These are phyloP conservation scores for Listronotus bonariensis DNA, from an alignment of 1,140 invertebrate species.

Conservation along the genomic window DNA sequence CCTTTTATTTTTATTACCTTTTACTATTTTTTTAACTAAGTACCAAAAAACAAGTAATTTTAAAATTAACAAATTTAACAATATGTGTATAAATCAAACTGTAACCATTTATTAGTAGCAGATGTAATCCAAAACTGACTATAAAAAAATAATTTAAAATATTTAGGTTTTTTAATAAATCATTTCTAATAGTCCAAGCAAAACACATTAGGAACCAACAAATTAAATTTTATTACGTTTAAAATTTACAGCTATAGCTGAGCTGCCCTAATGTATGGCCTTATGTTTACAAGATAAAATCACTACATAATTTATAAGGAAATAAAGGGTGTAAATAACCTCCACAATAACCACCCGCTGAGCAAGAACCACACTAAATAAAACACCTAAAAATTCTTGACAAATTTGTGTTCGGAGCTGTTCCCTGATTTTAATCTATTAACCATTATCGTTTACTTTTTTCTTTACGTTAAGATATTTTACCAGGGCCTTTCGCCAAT, in stretches of 20 bases:
- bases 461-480: slow-evolving; percentile 23
- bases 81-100: no score
- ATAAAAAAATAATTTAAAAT: slow-evolving; percentile 16
- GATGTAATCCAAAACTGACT: slow-evolving; percentile 5
- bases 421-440: slow-evolving; percentile 38
- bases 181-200: slow-evolving; percentile 25
- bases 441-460: slow-evolving; percentile 23
- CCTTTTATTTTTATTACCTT: no score
- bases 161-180: slow-evolving; percentile 15
- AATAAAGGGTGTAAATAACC: slow-evolving; percentile 51
- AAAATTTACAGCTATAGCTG: slow-evolving; percentile 27
- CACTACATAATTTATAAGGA: slow-evolving; percentile 48
- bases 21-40: no score
- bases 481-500: no score
- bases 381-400: slow-evolving; percentile 46
- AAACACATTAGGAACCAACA: slow-evolving; percentile 24
- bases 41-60: no score
- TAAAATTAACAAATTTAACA: no score
- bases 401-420: slow-evolving; percentile 47
- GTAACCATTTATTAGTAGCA: neutral
- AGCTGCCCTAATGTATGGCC: slow-evolving; percentile 29
- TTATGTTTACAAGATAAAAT: slow-evolving; percentile 44
- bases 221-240: slow-evolving; percentile 31
- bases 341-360: slow-evolving; percentile 48
- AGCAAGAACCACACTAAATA: slow-evolving; percentile 39